phyloP scores from a whole-genome alignment of 1,140 invertebrate species.

The Ditylenchus dipsaci region DNA sequence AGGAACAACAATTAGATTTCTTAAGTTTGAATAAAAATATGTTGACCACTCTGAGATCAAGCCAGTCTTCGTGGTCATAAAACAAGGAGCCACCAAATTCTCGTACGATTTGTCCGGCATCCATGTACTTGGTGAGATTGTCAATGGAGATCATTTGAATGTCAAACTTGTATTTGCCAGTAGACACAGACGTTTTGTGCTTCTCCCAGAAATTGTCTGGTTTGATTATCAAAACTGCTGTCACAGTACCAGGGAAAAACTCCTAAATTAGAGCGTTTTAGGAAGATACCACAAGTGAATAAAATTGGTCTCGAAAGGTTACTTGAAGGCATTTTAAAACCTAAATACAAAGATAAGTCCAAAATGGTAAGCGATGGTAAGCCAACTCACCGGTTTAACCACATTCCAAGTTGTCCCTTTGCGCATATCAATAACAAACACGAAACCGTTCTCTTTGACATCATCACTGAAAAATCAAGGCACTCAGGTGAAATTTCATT shows the following conservation, averaged over 20 bases:
- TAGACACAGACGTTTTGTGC: conserved; percentile 23
- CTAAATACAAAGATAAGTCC: background rate
- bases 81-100: conserved; percentile 29
- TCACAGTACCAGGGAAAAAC: conserved; percentile 54
- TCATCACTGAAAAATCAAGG: conserved; percentile 21
- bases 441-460: conserved; percentile 20
- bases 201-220: conserved; percentile 31
- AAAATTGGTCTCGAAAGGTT: background rate
- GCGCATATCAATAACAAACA: conserved; percentile 26
- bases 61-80: conserved; percentile 34
- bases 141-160: conserved; percentile 28
- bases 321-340: conserved; percentile 26
- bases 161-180: conserved; percentile 26
- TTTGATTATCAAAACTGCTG: conserved; percentile 31
- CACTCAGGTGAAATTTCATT: too few relatives aligned
- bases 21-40: conserved; percentile 12
- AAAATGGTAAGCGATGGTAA: background rate
- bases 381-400: conserved; percentile 17
- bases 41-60: conserved; percentile 22
- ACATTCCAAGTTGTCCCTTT: conserved; percentile 28
- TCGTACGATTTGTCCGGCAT: conserved; percentile 17
- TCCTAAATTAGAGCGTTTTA: conserved; percentile 64
- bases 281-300: background rate
- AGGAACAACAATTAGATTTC: conserved; percentile 37
- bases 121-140: conserved; percentile 25